Base-by-base conservation (phyloP, 2,797 vertebrate genomes). In the Apogon hyalosoma region DNA sequence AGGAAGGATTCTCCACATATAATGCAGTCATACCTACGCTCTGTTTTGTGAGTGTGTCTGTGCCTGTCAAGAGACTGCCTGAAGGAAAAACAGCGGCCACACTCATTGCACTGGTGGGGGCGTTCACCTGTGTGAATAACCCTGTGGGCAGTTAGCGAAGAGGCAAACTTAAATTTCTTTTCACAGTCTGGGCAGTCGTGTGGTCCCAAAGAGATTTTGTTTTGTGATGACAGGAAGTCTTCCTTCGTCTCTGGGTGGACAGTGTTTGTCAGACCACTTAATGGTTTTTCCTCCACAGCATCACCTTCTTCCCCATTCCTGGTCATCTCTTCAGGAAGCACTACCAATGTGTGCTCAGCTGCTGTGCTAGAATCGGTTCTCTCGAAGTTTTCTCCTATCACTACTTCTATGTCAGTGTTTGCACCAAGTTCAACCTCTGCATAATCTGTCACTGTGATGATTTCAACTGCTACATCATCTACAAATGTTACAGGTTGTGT, bases 81-180 rank as follows among this genome's bases (percentile, higher is more conserved):
- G 73, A 94, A 94, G 19, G 93, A 93, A 31, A 94, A 94, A 69
- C 93, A 76, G 69, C 92, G 91, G 1, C 89, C 92, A 1, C 93
- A 94, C 15, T 90, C 78, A 0, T 46, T 49, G 75, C 93, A 94
- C 38, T 77, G 66, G 79, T 94, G 91, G 2, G 92, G 91, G 0
- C 91, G 90, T n/a, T 94, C 92, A 0, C 92, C 92, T 0, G 89
- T 89, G 75, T 94, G 93, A 75, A 93, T 92, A 63, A 93, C 93
- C 58, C 88, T 73, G 84, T 94, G 93, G 5, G 92, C 89, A 2
- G 66, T 81, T 0, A 95, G 82, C 1, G 91, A 91, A 1, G 92
- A 92, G 7, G 90, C 88, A 43, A 92, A 94, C 68, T 87, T 89
- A 57, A 94, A 94, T 63, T 90, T 93, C 65, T 92, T 94, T 1